Conservation (phyloP, 2,797 vertebrate species). For the Sebastolobus alascanus region DNA sequence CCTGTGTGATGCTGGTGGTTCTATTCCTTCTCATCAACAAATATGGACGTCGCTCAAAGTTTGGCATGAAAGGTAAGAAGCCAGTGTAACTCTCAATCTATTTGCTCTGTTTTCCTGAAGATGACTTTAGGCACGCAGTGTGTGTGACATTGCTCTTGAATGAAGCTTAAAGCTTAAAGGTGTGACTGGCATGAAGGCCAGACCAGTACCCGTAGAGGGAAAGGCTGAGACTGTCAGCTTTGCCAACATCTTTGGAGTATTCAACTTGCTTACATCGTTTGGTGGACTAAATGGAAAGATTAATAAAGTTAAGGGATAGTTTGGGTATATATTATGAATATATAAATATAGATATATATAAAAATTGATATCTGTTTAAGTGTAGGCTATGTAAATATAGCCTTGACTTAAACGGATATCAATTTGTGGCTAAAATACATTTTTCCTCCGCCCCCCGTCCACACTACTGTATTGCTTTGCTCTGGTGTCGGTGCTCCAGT, state of each 20-base stretch:
- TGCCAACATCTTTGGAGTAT: neutral
- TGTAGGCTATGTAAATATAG: no score
- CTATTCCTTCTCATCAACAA: slow-evolving; percentile 98
- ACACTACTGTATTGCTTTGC: no score
- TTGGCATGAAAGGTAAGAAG: slow-evolving; percentile 95
- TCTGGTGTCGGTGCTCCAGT: no score
- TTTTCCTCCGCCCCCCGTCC: no score
- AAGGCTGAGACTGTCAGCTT: neutral
- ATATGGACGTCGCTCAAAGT: slow-evolving; percentile 94
- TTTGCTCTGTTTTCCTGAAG: neutral
- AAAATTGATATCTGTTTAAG: no score
- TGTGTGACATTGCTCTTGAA: neutral
- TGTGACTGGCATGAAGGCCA: neutral
- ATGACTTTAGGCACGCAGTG: neutral
- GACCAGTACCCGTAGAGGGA: neutral
- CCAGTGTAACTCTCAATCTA: neutral
- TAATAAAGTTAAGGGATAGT: no score
- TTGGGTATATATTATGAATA: no score
- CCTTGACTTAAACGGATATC: no score
- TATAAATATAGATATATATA: no score
- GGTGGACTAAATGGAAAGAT: neutral
- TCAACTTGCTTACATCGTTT: neutral
- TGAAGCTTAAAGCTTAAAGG: neutral
- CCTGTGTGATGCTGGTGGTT: slow-evolving; percentile 91
- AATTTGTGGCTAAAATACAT: no score